Conservation (phyloP, 2,113 vertebrate species). For the Macroglossus sobrinus region DNA sequence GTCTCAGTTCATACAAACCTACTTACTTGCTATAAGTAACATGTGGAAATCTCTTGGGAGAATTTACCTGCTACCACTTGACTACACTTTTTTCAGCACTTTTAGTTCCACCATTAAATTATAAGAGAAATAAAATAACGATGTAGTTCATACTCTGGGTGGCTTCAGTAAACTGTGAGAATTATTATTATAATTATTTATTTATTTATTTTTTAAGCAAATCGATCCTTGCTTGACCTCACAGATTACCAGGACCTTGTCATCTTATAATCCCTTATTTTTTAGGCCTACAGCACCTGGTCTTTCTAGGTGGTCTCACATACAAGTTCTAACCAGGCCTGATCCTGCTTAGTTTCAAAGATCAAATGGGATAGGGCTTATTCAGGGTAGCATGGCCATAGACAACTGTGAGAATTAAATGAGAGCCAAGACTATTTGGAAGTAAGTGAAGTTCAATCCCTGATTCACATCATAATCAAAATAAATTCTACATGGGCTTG, state of each 20-base stretch:
- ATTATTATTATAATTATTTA: too few species aligned
- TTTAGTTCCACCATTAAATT: neutral
- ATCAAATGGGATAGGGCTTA: too few species aligned
- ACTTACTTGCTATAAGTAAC: neutral
- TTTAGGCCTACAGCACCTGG: too few species aligned
- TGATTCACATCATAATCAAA: neutral
- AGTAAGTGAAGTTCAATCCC: neutral
- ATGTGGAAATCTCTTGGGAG: neutral
- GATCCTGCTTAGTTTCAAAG: too few species aligned
- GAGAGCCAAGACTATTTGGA: neutral
- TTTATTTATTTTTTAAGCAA: too few species aligned
- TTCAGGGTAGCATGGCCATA: too few species aligned
- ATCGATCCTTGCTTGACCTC: too few species aligned
- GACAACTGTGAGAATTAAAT: neutral
- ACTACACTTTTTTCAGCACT: neutral
- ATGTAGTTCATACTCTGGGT: neutral
- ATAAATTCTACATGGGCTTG: constrained; percentile 6
- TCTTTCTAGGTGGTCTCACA: too few species aligned
- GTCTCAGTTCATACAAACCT: neutral
- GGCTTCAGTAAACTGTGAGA: neutral
- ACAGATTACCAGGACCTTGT: too few species aligned
- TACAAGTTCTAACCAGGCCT: too few species aligned
- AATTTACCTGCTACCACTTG: neutral
- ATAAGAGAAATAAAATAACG: neutral
- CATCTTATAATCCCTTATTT: too few species aligned